A percentile compares a stretch with the other conserved stretches of the same genome.
Conservation (phyloP, 2,888 invertebrate species). For the Cheilosia vernalis region DNA sequence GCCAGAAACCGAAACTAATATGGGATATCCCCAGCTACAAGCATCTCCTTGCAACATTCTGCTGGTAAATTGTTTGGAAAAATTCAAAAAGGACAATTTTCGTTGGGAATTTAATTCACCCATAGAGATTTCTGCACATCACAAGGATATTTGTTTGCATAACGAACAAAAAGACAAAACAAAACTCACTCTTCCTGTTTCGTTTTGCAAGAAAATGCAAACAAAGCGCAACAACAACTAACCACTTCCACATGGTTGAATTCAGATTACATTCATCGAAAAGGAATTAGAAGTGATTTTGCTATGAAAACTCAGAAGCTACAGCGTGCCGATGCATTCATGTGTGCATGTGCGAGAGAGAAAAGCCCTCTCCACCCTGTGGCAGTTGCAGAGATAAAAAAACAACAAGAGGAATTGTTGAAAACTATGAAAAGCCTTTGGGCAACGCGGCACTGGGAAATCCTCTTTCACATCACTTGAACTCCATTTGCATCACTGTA, state of each 20-base stretch:
- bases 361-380: neutral
- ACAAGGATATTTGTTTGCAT: slow-evolving; percentile 8
- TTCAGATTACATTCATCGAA: slow-evolving; percentile 31
- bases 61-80: slow-evolving; percentile 52
- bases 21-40: neutral
- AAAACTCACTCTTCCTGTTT: slow-evolving; percentile 5
- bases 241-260: slow-evolving; percentile 38
- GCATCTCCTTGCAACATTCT: neutral
- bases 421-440: slow-evolving; percentile 1
- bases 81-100: slow-evolving; percentile 18
- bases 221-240: slow-evolving; percentile 1
- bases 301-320: slow-evolving; percentile 11
- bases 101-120: slow-evolving; percentile 37
- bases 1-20: neutral
- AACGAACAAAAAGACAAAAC: neutral
- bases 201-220: neutral
- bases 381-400: neutral
- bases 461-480: slow-evolving; percentile 26
- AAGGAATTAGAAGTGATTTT: slow-evolving; percentile 34
- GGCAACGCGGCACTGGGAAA: slow-evolving; percentile 3
- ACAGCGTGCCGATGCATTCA: neutral
- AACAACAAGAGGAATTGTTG: neutral
- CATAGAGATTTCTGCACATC: neutral
- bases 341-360: neutral
- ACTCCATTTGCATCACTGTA: slow-evolving; percentile 26